Percentiles rank a stretch among this genome's conserved stretches.
phyloP scores from a whole-genome alignment of 2,888 invertebrate species.

The Bimastos eiseni region DNA sequence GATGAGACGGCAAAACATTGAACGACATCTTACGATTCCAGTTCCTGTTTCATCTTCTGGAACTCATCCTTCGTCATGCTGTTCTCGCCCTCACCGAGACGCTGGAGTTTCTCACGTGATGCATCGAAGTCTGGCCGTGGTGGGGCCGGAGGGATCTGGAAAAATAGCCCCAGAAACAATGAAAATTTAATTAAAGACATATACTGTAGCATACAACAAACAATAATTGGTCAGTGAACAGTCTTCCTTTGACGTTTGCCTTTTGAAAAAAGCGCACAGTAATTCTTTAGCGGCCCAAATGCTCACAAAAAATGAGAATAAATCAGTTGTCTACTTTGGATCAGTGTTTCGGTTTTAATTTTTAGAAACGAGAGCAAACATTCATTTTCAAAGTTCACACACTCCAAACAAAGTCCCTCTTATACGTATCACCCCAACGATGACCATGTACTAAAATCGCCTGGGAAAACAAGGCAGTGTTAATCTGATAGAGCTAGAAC shows the following conservation, averaged over 20 bases:
- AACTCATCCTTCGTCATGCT: conserved; percentile 99
- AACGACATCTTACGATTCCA: conserved; percentile 87
- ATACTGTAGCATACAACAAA: too few relatives aligned
- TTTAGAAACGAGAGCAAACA: neutral
- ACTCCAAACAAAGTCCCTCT: neutral
- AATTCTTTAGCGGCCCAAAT: neutral
- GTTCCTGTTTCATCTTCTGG: conserved; percentile 97
- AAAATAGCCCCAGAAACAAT: too few relatives aligned
- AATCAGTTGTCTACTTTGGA: neutral
- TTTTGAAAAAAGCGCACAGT: neutral
- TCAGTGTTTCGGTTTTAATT: neutral
- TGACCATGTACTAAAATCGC: too few relatives aligned
- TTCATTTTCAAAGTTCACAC: neutral
- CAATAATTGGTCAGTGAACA: too few relatives aligned
- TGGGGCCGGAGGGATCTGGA: conserved; percentile 69
- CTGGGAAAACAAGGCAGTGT: too few relatives aligned
- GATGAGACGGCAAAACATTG: neutral
- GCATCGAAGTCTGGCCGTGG: conserved; percentile 95
- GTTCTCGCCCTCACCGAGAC: conserved; percentile 96
- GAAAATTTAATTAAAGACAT: neutral
- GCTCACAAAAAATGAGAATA: neutral
- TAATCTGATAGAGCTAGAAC: too few relatives aligned
- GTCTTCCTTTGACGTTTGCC: too few relatives aligned
- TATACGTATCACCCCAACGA: too few relatives aligned
- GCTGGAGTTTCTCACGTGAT: conserved; percentile 93